Conservation (phyloP, 2,113 vertebrate genomes). For the Lycaon pictus region DNA sequence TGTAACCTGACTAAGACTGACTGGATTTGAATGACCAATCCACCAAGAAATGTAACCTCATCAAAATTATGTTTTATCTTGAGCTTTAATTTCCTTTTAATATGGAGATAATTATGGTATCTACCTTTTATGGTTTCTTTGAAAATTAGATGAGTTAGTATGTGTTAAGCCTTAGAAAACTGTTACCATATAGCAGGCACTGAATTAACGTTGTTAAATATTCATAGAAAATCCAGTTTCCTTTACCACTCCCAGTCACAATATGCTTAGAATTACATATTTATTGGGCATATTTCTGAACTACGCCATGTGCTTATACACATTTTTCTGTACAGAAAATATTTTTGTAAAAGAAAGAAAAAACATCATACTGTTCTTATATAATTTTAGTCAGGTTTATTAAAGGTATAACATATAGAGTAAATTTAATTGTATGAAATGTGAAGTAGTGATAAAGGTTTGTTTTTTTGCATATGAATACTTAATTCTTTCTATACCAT, state of each 20-base stretch:
- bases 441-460: not conserved
- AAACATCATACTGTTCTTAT: not conserved
- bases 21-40: not conserved
- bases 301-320: not conserved
- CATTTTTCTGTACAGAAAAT: not conserved
- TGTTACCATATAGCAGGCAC: not conserved
- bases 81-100: not conserved
- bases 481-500: not conserved
- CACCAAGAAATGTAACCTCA: not conserved
- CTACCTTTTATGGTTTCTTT: not conserved
- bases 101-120: not conserved
- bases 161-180: not conserved
- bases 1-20: not conserved
- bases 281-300: not conserved
- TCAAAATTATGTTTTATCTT: not conserved
- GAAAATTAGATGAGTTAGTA: not conserved
- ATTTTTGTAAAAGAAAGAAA: not conserved
- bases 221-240: not conserved
- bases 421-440: not conserved
- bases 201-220: not conserved
- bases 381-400: not conserved
- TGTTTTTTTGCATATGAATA: not conserved
- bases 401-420: not conserved
- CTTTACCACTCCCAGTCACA: not conserved
- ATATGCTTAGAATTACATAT: not conserved